Percentiles rank a stretch among this genome's conserved stretches.
These are phyloP conservation scores for Mirza zaza DNA, from an alignment of 2,113 vertebrate genomes.

Conservation along the genomic window DNA sequence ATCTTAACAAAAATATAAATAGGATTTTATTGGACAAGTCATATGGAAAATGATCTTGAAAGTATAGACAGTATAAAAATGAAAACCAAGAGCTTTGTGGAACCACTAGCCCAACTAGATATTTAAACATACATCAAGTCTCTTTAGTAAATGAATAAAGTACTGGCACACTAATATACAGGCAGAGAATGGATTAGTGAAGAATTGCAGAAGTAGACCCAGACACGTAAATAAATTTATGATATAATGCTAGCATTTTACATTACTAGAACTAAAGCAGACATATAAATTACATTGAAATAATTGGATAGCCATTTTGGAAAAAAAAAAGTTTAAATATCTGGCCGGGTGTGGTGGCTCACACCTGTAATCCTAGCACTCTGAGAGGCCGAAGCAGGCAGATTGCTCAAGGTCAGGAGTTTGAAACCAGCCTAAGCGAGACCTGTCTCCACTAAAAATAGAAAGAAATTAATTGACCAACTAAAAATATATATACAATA, in stretches of 20 bases:
- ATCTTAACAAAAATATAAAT: too few relatives aligned
- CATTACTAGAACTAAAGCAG: not conserved
- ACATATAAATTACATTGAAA: not conserved
- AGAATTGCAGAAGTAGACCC: not conserved
- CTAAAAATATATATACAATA: too few relatives aligned
- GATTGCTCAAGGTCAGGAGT: too few relatives aligned
- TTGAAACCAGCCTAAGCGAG: too few relatives aligned
- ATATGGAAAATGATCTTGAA: not conserved
- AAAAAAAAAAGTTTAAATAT: not conserved
- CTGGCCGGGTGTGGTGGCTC: too few relatives aligned
- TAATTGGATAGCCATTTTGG: not conserved
- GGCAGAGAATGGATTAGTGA: not conserved
- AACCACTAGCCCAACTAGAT: not conserved
- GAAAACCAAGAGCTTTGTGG: not conserved
- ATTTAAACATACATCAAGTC: not conserved
- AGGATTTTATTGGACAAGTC: not conserved
- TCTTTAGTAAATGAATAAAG: not conserved
- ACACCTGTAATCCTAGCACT: too few relatives aligned
- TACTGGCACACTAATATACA: not conserved
- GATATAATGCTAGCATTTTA: not conserved
- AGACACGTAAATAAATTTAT: not conserved
- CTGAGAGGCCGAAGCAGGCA: too few relatives aligned
- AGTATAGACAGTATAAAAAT: not conserved
- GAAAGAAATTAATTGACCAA: too few relatives aligned
- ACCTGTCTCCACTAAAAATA: too few relatives aligned